Percentiles rank a stretch among this genome's conserved stretches.
These are phyloP conservation scores for Tetramorium parvispinum DNA, from an alignment of 1,140 invertebrate species.

Conservation along the genomic window DNA sequence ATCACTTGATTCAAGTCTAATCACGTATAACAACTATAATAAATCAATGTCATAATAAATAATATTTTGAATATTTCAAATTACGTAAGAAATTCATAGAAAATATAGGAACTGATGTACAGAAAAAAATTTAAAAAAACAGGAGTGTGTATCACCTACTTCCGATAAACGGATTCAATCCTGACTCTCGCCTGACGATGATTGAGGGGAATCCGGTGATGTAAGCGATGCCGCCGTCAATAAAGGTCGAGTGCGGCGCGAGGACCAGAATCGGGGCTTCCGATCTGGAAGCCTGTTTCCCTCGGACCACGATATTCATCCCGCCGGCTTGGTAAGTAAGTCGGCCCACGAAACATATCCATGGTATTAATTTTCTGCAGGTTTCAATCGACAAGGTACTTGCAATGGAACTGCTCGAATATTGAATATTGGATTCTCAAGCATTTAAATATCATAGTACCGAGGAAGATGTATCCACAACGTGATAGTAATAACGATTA, in stretches of 20 bases:
- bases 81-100: background rate
- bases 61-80: background rate
- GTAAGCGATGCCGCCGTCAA: constrained; percentile 94
- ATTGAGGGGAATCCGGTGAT: constrained; percentile 92
- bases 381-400: constrained; percentile 72
- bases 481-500: background rate
- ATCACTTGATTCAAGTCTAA: background rate
- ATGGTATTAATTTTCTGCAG: constrained; percentile 85
- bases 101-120: background rate
- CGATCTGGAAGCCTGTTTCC: constrained; percentile 89
- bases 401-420: constrained; percentile 7
- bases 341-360: constrained; percentile 90
- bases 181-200: constrained; percentile 92
- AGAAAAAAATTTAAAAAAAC: background rate
- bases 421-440: background rate
- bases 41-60: background rate
- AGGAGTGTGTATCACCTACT: constrained; percentile 88
- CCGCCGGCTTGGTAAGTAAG: constrained; percentile 91
- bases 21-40: background rate
- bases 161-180: constrained; percentile 92
- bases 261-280: constrained; percentile 94
- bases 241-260: constrained; percentile 94
- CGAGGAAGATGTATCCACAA: background rate
- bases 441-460: background rate
- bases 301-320: constrained; percentile 92